A percentile compares a stretch with the other conserved stretches of the same genome.
Evolutionary conservation across 1,140 invertebrate genomes (phyloP).

Genomic region (Ylistrum balloti): DNA sequence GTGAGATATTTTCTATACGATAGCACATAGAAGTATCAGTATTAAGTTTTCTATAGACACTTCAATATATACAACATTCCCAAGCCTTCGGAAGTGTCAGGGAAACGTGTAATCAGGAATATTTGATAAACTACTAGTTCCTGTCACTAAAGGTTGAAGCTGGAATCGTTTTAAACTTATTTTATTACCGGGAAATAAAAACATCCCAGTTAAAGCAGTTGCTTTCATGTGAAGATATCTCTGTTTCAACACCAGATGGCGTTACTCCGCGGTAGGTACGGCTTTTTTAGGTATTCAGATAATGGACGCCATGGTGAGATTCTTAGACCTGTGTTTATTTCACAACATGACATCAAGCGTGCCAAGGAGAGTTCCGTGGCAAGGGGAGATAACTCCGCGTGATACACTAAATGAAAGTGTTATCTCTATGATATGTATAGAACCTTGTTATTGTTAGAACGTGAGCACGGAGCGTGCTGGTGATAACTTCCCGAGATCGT

Average conservation of each 20-base stretch:
- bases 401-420: background rate
- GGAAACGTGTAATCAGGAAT: too few species aligned
- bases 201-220: background rate
- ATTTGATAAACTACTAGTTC: too few species aligned
- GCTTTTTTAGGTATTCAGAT: background rate
- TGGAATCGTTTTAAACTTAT: background rate
- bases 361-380: background rate
- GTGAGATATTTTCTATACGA: too few species aligned
- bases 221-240: background rate
- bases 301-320: background rate
- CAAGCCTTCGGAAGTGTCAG: too few species aligned
- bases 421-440: background rate
- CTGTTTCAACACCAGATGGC: background rate
- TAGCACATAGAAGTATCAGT: too few species aligned
- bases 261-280: background rate
- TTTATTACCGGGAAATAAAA: slow-evolving; percentile 1
- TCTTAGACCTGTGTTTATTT: slow-evolving; percentile 1
- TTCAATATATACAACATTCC: too few species aligned
- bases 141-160: too few species aligned
- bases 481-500: background rate
- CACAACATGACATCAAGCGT: background rate
- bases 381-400: slow-evolving; percentile 5
- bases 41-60: too few species aligned
- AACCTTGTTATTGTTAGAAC: background rate
- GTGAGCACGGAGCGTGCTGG: background rate